These are phyloP conservation scores for Norana najaformis DNA, from an alignment of 2,888 invertebrate genomes.

Conservation along the genomic window DNA sequence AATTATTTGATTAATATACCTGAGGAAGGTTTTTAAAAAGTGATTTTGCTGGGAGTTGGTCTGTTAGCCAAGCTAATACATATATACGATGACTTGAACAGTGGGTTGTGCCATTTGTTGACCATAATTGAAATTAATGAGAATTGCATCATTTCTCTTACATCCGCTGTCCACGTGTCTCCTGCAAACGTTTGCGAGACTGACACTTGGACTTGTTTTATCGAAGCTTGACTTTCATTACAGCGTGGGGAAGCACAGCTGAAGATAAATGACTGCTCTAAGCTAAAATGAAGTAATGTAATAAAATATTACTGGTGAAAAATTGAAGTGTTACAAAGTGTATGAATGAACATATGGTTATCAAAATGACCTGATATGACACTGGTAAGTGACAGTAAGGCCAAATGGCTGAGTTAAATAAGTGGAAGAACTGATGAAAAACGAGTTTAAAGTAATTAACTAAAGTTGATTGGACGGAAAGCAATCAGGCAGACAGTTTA, in stretches of 20 bases:
- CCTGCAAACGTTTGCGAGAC: background rate
- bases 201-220: background rate
- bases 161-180: background rate
- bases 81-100: background rate
- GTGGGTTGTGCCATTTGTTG: background rate
- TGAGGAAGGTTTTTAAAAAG: background rate
- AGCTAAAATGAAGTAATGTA: too few relatives aligned
- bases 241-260: background rate
- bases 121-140: background rate
- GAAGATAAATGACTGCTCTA: too few relatives aligned
- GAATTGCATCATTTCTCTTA: background rate
- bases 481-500: too few relatives aligned
- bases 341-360: too few relatives aligned
- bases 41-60: background rate
- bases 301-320: too few relatives aligned
- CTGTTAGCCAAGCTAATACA: background rate
- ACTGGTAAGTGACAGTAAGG: too few relatives aligned
- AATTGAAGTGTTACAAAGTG: too few relatives aligned
- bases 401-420: too few relatives aligned
- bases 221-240: background rate
- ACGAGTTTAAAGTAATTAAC: too few relatives aligned
- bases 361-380: too few relatives aligned
- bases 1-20: background rate
- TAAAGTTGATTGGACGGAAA: too few relatives aligned
- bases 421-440: too few relatives aligned